Base-by-base conservation (phyloP, 2,888 invertebrate genomes). In the Cylloceria caligata region DNA sequence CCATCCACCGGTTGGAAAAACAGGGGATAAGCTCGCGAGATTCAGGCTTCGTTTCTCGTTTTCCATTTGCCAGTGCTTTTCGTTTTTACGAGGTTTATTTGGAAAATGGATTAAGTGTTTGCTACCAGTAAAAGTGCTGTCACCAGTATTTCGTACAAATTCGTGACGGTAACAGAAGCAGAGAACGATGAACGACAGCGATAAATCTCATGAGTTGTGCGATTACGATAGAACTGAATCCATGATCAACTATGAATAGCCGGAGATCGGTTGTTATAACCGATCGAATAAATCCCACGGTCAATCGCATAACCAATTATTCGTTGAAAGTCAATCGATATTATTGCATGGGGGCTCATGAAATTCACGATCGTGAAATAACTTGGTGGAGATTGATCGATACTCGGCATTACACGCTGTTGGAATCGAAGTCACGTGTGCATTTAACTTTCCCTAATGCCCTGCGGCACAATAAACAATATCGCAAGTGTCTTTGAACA, bases 311-410 rank as follows among this genome's bases (percentile, higher is more conserved):
- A 65, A n/a, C 64, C 55, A 42, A 77, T 81, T 55, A 68, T 62
- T 21, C 30, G 13, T 49, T 73, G 77, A 47, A 65, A 78, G 69
- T 81, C 78, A 69, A 74, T 74, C 42, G 42, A 27, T 47, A 24
- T 30, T 21, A 24, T n/a, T 1, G 30, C 5, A 30, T 16, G 24
- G 16, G 21, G 62, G 5, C 65, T 81, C 78, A 57, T 69, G 55
- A 78, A 81, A 81, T 74, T 69, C 69, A 42, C 57, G 30, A 49
- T 78, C 78, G 57, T 64, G 62, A 77, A 78, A 78, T 75, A 69
- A 62, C 49, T 71, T 16, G 55, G 27, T 3, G 30, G 24, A 19
- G 30, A 24, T 0, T 39, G 21, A 30, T 16, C 30, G 71, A 60
- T 42, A 68, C 36, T 71, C 60, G 27, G 36, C 39, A 19, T 65